Percentiles rank a stretch among this genome's conserved stretches.
These are phyloP conservation scores for Criorhina ranunculi DNA, from an alignment of 2,888 invertebrate species.

Conservation along the genomic window DNA sequence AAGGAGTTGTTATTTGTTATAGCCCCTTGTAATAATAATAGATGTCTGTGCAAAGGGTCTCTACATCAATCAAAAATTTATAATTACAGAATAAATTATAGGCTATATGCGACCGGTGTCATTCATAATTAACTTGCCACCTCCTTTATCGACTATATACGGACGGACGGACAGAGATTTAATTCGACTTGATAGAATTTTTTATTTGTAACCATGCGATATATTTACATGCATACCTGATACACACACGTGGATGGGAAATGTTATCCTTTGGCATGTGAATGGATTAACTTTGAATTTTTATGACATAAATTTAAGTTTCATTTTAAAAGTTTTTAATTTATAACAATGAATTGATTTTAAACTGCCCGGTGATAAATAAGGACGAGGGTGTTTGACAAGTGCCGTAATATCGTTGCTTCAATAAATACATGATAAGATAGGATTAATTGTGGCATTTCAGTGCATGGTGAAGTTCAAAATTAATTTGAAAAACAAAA, in stretches of 20 bases:
- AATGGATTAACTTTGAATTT: conserved; percentile 57
- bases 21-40: conserved; percentile 35
- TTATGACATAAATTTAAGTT: conserved; percentile 38
- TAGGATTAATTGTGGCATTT: conserved; percentile 44
- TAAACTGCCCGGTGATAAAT: conserved; percentile 2
- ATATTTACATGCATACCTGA: neutral
- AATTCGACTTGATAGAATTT: conserved; percentile 63
- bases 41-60: conserved; percentile 37
- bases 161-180: conserved; percentile 5
- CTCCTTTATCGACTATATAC: conserved; percentile 23
- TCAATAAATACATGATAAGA: conserved; percentile 66
- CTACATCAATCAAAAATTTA: conserved; percentile 63
- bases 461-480: conserved; percentile 30
- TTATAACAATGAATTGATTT: conserved; percentile 45
- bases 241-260: neutral
- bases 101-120: conserved; percentile 52
- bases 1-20: conserved; percentile 38
- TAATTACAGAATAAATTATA: conserved; percentile 61
- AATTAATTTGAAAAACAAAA: conserved; percentile 46
- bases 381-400: conserved; percentile 36
- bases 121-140: conserved; percentile 65
- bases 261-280: conserved; percentile 44
- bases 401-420: conserved; percentile 37
- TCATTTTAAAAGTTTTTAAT: conserved; percentile 53
- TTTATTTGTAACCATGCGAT: conserved; percentile 19